Evolutionary conservation across 2,113 vertebrate species (phyloP).

Genomic region (rat (Rattus norvegicus)): GRCr8 NC_086024.1:140969001-140969500

Average conservation of each 20-base stretch:
- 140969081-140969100: not conserved
- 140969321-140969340: not conserved
- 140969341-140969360: not conserved
- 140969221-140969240: no score
- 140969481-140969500: fast-evolving
- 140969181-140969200: not conserved
- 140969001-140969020: not conserved
- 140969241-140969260: not conserved
- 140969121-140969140: fast-evolving
- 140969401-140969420: not conserved
- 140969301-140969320: not conserved
- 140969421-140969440: not conserved
- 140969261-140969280: no score
- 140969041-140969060: not conserved
- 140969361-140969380: not conserved
- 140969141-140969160: fast-evolving
- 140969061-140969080: not conserved
- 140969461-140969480: not conserved
- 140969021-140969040: not conserved
- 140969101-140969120: not conserved
- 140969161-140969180: not conserved
- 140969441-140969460: no score
- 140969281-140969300: not conserved
- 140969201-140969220: not conserved
- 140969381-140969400: not conserved